A percentile compares a stretch with the other conserved stretches of the same genome.
Evolutionary conservation across 2,888 invertebrate genomes (phyloP).

Genomic region (Agapostemon virescens): DNA sequence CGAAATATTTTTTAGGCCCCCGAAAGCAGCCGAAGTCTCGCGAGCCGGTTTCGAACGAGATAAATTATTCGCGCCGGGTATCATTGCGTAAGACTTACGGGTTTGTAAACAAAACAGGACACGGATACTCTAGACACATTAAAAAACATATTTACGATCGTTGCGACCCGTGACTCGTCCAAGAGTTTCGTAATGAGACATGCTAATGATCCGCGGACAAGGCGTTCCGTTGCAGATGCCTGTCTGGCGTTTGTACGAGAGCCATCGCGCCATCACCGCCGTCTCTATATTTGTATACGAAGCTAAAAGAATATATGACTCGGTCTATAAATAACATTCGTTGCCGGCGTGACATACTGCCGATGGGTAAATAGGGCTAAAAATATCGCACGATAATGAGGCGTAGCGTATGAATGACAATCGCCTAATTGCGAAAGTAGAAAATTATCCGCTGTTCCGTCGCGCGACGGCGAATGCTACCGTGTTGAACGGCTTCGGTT

Average conservation of each 20-base stretch:
- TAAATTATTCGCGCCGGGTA: background rate
- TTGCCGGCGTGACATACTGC: conserved; percentile 4
- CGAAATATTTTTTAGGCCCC: background rate
- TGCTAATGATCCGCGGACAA: conserved; percentile 5
- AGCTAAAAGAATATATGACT: background rate
- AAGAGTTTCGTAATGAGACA: conserved; percentile 25
- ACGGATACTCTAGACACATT: background rate
- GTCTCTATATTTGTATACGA: background rate
- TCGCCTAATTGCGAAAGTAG: background rate
- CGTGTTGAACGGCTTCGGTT: no score
- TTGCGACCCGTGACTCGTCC: background rate
- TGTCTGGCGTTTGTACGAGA: background rate
- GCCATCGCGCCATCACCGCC: no score
- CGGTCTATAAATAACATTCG: conserved; percentile 31
- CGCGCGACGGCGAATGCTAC: no score
- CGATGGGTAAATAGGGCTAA: conserved; percentile 4
- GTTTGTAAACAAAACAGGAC: conserved; percentile 1
- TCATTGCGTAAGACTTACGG: background rate
- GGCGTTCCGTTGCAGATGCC: background rate
- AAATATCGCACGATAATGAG: conserved; percentile 12
- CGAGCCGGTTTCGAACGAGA: background rate
- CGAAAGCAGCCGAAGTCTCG: background rate
- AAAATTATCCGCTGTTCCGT: background rate
- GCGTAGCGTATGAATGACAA: background rate
- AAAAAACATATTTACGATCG: conserved; percentile 36